Conservation (phyloP, 2,888 invertebrate genomes). For the Subacronicta megacephala region DNA sequence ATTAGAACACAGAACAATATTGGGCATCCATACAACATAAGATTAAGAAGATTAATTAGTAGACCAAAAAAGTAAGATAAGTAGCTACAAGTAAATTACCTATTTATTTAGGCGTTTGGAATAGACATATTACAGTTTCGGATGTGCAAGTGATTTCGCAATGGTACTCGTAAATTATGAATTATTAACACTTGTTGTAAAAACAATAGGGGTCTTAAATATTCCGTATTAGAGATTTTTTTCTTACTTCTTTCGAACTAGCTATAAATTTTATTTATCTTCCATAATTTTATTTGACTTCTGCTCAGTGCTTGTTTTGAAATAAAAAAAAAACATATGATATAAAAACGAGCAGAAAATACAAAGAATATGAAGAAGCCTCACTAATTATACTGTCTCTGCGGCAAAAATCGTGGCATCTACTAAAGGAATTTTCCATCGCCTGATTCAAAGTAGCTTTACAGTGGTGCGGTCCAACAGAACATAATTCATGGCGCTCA, state of each 20-base stretch:
- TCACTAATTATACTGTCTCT: constrained; percentile 47
- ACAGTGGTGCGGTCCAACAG: constrained; percentile 73
- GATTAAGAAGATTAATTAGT: neutral
- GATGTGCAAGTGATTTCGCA: no score
- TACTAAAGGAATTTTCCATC: constrained; percentile 69
- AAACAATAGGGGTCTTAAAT: no score
- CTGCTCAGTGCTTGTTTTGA: no score
- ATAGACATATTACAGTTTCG: constrained; percentile 2
- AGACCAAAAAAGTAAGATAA: constrained; percentile 5
- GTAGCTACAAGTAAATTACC: neutral
- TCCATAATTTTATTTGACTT: no score
- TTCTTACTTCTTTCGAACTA: no score
- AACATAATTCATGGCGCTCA: constrained; percentile 83
- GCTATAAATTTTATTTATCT: no score
- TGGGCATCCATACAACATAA: constrained; percentile 3
- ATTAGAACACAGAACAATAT: constrained; percentile 4
- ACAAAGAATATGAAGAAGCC: constrained; percentile 39
- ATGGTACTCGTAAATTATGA: no score
- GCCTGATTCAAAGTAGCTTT: constrained; percentile 79
- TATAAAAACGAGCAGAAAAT: constrained; percentile 30
- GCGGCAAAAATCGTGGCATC: constrained; percentile 52
- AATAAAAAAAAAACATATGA: constrained; percentile 14
- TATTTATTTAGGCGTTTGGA: neutral
- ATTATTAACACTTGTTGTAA: no score
- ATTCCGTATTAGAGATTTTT: no score